A percentile compares a stretch with the other conserved stretches of the same genome.
These are phyloP conservation scores for Nephrotoma flavescens DNA, from an alignment of 2,888 invertebrate genomes.

Conservation along the genomic window DNA sequence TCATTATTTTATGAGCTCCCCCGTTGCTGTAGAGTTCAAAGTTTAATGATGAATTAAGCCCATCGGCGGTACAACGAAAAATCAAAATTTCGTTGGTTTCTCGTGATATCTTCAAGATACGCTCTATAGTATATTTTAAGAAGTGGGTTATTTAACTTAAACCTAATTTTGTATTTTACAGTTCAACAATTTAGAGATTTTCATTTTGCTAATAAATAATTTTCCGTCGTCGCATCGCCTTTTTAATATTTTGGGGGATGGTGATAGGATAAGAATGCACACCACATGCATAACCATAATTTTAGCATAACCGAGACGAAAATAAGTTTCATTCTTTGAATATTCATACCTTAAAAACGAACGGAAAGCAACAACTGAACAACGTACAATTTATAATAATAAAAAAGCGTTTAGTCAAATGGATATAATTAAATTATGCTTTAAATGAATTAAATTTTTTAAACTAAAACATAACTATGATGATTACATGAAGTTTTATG, in stretches of 20 bases:
- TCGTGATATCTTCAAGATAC: neutral
- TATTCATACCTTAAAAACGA: neutral
- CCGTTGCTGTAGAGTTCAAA: neutral
- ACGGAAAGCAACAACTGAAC: neutral
- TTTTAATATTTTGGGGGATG: no score
- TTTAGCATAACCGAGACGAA: neutral
- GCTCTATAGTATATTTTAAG: neutral
- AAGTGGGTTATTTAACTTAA: neutral
- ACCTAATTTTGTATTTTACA: neutral
- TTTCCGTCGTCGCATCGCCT: neutral
- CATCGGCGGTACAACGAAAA: neutral
- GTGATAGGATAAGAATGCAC: neutral
- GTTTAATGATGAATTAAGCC: neutral
- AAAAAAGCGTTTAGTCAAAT: neutral
- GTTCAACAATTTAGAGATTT: neutral
- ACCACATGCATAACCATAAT: neutral
- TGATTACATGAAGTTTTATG: no score
- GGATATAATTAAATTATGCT: neutral
- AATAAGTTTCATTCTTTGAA: neutral
- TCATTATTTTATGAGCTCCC: neutral
- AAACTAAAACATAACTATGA: neutral
- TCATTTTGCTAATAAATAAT: neutral
- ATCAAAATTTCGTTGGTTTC: neutral
- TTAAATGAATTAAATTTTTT: neutral
- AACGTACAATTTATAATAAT: neutral